These are phyloP conservation scores for Dipodomys ordii DNA, from an alignment of 2,113 vertebrate species.

Conservation along the genomic window DNA sequence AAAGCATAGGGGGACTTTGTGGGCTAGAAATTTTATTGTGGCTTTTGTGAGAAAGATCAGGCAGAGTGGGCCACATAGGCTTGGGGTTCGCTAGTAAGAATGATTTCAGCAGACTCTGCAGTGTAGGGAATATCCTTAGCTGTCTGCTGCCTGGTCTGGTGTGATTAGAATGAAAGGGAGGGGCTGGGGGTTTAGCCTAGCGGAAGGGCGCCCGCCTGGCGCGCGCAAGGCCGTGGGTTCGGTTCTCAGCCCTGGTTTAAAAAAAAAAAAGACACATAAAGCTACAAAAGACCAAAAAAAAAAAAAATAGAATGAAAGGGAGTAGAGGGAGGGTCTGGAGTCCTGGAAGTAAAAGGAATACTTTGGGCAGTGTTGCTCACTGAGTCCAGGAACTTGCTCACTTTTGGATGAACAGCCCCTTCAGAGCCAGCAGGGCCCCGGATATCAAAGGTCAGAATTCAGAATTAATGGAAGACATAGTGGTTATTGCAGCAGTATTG, in stretches of 20 bases:
- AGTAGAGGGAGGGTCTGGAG: not conserved
- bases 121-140: fast-evolving
- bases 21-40: not conserved
- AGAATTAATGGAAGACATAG: not conserved
- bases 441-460: not conserved
- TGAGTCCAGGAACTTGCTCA: not conserved
- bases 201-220: too few species aligned
- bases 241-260: too few species aligned
- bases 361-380: not conserved
- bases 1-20: not conserved
- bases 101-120: not conserved
- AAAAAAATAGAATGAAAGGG: too few species aligned
- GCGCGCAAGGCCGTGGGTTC: too few species aligned
- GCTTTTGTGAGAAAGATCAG: not conserved
- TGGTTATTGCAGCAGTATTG: not conserved
- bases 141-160: not conserved
- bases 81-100: not conserved
- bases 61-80: not conserved
- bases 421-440: not conserved
- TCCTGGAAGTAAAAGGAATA: not conserved
- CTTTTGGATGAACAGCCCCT: not conserved
- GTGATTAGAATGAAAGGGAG: not conserved
- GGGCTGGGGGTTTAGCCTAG: too few species aligned
- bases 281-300: too few species aligned
- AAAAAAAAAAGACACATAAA: too few species aligned